Conservation (phyloP, 2,113 vertebrate species). For the Polypterus senegalus region DNA sequence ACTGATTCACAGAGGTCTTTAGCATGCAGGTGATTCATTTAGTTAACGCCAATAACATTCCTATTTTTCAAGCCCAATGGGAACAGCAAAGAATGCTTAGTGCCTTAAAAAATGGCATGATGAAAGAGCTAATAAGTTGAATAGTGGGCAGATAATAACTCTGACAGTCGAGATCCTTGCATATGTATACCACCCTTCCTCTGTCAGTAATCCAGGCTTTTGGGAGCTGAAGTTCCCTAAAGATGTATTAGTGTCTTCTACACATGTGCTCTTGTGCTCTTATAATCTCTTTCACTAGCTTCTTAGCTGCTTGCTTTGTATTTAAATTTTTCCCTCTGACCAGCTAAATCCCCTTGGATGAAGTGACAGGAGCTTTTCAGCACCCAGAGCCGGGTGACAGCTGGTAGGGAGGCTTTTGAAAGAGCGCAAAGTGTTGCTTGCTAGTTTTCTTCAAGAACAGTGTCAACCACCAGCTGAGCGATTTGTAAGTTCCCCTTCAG, state of each 20-base stretch:
- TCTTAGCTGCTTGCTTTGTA: constrained; percentile 72
- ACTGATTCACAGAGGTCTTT: constrained; percentile 9
- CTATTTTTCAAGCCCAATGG: constrained; percentile 25
- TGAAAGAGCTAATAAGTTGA: constrained; percentile 61
- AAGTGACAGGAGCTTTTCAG: constrained; percentile 96
- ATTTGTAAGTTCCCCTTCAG: constrained; percentile 59
- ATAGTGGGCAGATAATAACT: constrained; percentile 54
- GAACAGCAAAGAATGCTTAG: constrained; percentile 16
- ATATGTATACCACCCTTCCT: constrained; percentile 50
- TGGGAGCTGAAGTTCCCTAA: constrained; percentile 74
- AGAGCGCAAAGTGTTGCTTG: constrained; percentile 64
- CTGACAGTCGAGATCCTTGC: constrained; percentile 39
- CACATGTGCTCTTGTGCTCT: constrained; percentile 74
- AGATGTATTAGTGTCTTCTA: constrained; percentile 81
- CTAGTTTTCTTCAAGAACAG: constrained; percentile 59
- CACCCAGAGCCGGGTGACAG: constrained; percentile 82
- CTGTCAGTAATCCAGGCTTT: constrained; percentile 76
- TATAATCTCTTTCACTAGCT: constrained; percentile 76
- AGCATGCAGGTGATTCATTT: constrained; percentile 30
- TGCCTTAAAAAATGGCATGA: constrained; percentile 26
- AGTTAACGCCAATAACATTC: constrained; percentile 21
- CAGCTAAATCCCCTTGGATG: constrained; percentile 82
- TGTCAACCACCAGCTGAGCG: constrained; percentile 68
- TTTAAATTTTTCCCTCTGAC: constrained; percentile 73
- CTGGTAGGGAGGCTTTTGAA: constrained; percentile 83